Conservation (phyloP, 2,888 invertebrate genomes). For the Linnaemya tessellans region DNA sequence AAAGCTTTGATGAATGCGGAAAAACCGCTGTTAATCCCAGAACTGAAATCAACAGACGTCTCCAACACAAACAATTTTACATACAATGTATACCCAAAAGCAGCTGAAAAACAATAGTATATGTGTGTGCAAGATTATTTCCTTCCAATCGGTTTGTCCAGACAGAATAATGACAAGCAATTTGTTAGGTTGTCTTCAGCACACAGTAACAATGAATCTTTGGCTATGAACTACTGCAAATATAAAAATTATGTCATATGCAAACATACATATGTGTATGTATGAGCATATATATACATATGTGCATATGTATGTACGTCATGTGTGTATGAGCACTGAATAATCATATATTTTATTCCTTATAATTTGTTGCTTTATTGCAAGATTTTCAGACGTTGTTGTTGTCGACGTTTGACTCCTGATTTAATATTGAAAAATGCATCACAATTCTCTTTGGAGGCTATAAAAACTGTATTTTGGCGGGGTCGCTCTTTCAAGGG, state of each 20-base stretch:
- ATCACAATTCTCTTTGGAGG: no score
- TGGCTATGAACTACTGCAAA: constrained; percentile 24
- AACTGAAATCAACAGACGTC: no score
- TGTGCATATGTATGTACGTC: background rate
- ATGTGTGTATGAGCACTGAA: no score
- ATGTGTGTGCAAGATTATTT: constrained; percentile 49
- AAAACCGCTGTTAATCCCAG: background rate
- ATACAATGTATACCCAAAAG: background rate
- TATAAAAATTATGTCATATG: background rate
- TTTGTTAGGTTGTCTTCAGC: constrained; percentile 50
- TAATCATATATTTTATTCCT: no score
- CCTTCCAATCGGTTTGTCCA: constrained; percentile 57
- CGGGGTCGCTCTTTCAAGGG: no score
- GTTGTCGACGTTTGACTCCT: no score
- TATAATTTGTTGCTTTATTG: no score
- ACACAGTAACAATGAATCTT: constrained; percentile 5
- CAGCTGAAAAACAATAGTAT: constrained; percentile 10
- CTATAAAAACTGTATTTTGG: no score
- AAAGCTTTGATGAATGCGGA: constrained; percentile 11
- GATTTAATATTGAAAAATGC: no score
- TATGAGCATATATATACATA: no score
- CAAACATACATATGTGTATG: background rate
- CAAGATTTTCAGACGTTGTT: no score
- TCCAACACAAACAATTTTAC: background rate
- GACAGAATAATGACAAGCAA: constrained; percentile 54